These are phyloP conservation scores for Chrysolina haemoptera DNA, from an alignment of 2,888 invertebrate genomes.

Conservation along the genomic window DNA sequence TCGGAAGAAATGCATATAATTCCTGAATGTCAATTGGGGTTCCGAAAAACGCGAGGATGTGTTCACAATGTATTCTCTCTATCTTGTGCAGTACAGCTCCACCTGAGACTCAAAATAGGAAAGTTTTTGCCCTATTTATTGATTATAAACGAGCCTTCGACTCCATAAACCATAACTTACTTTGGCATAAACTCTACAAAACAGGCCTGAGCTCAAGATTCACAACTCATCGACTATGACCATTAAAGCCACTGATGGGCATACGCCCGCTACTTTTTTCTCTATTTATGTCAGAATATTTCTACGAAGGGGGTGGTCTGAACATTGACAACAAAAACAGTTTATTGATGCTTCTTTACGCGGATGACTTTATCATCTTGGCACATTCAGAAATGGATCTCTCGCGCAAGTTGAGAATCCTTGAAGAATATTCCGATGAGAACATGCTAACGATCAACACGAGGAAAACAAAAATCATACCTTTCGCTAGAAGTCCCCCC, in stretches of 20 bases:
- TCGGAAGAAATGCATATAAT: not conserved
- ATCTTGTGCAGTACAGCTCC: not conserved
- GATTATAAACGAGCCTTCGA: not conserved
- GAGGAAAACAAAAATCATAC: not conserved
- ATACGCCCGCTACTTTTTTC: no score
- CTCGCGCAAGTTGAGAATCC: not conserved
- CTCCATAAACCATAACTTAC: not conserved
- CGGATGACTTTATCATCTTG: not conserved
- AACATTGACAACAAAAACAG: no score
- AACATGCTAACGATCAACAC: not conserved
- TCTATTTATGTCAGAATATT: no score
- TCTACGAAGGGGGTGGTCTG: no score
- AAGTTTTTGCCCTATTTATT: not conserved
- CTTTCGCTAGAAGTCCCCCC: not conserved
- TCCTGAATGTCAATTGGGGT: not conserved
- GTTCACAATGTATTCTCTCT: not conserved
- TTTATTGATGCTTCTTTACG: not conserved
- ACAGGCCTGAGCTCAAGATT: no score
- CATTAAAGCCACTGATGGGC: no score
- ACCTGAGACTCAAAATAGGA: not conserved
- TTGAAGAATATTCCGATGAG: not conserved
- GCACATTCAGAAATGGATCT: not conserved
- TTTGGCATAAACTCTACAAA: not conserved
- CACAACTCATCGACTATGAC: no score
- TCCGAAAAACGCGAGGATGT: not conserved